phyloP scores from a whole-genome alignment of 35 echinoderm and acorn worm genomes.

The Acanthaster planci region DNA sequence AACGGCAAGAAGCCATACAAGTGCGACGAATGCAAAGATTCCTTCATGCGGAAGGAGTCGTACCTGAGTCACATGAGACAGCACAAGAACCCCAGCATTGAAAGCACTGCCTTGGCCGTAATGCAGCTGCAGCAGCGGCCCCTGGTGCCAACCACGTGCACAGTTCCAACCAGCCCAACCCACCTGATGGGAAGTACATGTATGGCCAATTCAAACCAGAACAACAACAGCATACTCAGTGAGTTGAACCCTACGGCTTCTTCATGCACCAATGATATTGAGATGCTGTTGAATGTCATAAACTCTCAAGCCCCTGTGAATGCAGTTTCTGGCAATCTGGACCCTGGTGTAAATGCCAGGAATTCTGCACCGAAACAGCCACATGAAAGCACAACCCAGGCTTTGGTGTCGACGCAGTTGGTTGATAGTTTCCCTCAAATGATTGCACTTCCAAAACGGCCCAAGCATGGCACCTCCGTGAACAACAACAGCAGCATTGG shows the following conservation, averaged over 20 bases:
- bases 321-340: background rate
- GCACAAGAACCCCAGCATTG: slow-evolving; percentile 12
- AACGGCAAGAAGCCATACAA: slow-evolving; percentile 51
- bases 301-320: slow-evolving; percentile 16
- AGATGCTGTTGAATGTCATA: slow-evolving; percentile 16
- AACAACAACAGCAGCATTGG: too few species aligned
- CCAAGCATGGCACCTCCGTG: too few species aligned
- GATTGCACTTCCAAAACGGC: too few species aligned
- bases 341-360: too few species aligned
- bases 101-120: slow-evolving; percentile 27
- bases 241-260: background rate
- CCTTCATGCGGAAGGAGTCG: slow-evolving; percentile 52
- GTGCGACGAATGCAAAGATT: slow-evolving; percentile 45
- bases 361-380: too few species aligned
- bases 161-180: background rate
- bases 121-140: slow-evolving; percentile 26
- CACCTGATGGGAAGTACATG: background rate
- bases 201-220: slow-evolving; percentile 3
- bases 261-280: background rate
- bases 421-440: too few species aligned
- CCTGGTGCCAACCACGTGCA: background rate
- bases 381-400: too few species aligned
- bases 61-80: slow-evolving; percentile 45
- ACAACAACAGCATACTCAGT: slow-evolving; percentile 7
- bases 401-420: too few species aligned